These are phyloP conservation scores for Tyria jacobaeae DNA, from an alignment of 2,888 invertebrate species.

Conservation along the genomic window DNA sequence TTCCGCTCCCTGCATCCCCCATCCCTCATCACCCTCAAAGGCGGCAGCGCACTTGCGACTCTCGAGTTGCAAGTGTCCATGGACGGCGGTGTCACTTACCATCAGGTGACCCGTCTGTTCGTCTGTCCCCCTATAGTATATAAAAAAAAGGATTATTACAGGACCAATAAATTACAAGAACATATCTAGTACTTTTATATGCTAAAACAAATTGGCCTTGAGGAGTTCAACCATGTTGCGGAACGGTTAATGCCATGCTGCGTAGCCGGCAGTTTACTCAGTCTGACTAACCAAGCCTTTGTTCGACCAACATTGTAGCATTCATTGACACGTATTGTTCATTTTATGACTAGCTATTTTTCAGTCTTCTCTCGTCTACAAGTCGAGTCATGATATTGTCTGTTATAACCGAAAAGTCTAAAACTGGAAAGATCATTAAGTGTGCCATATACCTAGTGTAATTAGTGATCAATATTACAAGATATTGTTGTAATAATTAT, in stretches of 20 bases:
- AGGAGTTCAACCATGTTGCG: slow-evolving; percentile 37
- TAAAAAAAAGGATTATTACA: too few species aligned
- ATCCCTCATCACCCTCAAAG: too few species aligned
- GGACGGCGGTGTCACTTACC: too few species aligned
- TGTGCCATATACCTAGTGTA: not conserved
- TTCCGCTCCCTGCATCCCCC: too few species aligned
- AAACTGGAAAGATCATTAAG: not conserved
- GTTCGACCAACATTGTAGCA: slow-evolving; percentile 17
- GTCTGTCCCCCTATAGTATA: too few species aligned
- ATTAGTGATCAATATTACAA: not conserved
- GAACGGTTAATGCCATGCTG: slow-evolving; percentile 38
- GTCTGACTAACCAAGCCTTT: slow-evolving; percentile 14
- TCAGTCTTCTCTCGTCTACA: not conserved
- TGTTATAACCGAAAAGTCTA: not conserved
- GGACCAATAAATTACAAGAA: too few species aligned
- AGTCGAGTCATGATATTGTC: not conserved
- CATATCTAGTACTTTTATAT: too few species aligned
- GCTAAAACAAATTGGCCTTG: slow-evolving; percentile 31
- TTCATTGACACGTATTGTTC: slow-evolving; percentile 3
- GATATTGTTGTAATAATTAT: not conserved
- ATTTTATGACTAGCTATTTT: not conserved
- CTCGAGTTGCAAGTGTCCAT: too few species aligned
- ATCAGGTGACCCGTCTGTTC: too few species aligned
- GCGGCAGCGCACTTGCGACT: too few species aligned
- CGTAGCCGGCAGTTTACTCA: slow-evolving; percentile 3